A percentile compares a stretch with the other conserved stretches of the same genome.
These are phyloP conservation scores for Nephrotoma flavescens DNA, from an alignment of 2,888 invertebrate species.

Conservation along the genomic window DNA sequence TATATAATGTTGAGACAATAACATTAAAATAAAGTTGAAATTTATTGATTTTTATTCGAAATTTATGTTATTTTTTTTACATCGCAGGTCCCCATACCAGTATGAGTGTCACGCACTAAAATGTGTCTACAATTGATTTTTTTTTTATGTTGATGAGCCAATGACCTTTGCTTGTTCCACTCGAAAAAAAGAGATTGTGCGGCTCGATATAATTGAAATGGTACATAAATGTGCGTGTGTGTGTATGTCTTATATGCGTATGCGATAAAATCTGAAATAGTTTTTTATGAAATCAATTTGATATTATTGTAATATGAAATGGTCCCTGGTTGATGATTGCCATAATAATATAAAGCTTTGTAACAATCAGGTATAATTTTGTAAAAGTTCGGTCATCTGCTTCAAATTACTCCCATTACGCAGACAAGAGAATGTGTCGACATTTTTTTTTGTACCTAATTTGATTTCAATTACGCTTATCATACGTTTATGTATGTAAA, in stretches of 20 bases:
- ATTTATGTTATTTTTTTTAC: neutral
- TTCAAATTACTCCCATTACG: neutral
- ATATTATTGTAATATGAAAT: neutral
- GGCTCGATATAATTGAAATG: neutral
- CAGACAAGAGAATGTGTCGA: neutral
- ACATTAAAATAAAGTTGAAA: neutral
- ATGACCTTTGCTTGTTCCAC: neutral
- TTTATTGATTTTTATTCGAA: neutral
- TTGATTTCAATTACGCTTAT: neutral
- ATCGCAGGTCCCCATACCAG: neutral
- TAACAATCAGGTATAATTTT: neutral
- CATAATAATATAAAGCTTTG: neutral
- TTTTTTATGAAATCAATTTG: neutral
- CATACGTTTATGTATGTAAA: neutral
- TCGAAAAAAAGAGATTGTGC: neutral
- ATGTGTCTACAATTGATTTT: neutral
- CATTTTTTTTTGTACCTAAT: neutral
- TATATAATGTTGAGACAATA: neutral
- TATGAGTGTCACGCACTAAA: neutral
- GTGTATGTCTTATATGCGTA: neutral
- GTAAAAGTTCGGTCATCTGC: neutral
- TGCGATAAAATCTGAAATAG: neutral
- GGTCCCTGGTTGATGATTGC: neutral
- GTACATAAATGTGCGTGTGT: neutral
- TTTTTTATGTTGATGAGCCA: neutral